Base-by-base conservation (phyloP, 2,888 invertebrate species). In the Melitaea athalia region DNA sequence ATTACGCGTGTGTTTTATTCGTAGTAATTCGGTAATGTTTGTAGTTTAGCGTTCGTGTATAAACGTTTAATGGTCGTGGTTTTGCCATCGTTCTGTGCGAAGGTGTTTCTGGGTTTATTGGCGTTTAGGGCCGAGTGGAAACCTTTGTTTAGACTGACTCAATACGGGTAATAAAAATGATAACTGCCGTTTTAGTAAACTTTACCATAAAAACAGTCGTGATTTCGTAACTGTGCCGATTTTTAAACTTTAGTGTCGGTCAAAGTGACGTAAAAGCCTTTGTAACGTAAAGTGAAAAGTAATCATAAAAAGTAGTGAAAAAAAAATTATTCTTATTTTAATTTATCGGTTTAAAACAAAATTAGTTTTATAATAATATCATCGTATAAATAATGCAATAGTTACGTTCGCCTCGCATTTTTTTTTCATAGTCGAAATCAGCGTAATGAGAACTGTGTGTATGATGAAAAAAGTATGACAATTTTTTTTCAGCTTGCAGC, bases 91-190 rank as follows among this genome's bases (percentile, higher is more conserved):
- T 83, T 88, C 88, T 89, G 90, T 90, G 92, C 85, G 77, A 84
- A 86, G 88, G 89, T 92, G 91, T 87, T 91, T 89, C 86, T 84
- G 81, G 88, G 88, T 91, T 91, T 91, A 92, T 89, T 83, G 81
- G 82, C 85, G 79, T 85, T 87, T 86, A 86, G 83, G 77, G 78
- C 79, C 77, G 83, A 90, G 91, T 91, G 88, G 81, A 86, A 87
- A 87, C 81, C 88, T 87, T 89, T 90, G 91, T 91, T 87, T 82
- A 81, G 82, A 76, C 70, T 79, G 76, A 72, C 75, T 77, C 79
- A 80, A 84, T 83, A 81, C 79, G 80, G 79, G 85, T 78, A 79
- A 80, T 90, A 85, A 90, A 89, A 85, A 80, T 82, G 78, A 77
- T 78, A 74, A 73, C 73, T 74, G 75, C 69, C 68, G 24, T 74